Conservation (phyloP, 2,888 invertebrate species). For the Muschampia staudingeri region DNA sequence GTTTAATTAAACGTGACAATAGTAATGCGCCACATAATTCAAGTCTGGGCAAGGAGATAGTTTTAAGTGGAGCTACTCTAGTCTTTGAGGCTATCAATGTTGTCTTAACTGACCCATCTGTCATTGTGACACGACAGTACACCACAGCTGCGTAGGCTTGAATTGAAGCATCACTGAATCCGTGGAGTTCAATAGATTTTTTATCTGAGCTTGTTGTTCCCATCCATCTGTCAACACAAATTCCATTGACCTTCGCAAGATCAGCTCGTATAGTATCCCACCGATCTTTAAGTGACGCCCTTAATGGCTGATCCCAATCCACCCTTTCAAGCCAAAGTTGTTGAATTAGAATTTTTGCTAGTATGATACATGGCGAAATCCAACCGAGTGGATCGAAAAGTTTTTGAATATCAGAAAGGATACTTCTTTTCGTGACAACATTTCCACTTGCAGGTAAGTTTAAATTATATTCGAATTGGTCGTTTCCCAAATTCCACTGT, state of each 20-base stretch:
- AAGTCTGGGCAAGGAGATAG: neutral
- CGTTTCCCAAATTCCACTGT: neutral
- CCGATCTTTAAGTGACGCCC: neutral
- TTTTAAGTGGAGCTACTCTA: neutral
- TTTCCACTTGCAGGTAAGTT: slow-evolving; percentile 5
- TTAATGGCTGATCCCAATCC: neutral
- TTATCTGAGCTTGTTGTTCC: neutral
- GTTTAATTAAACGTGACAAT: neutral
- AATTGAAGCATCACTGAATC: neutral
- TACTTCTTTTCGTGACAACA: neutral
- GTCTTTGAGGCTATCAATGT: neutral
- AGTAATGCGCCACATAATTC: neutral
- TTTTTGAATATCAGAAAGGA: slow-evolving; percentile 5
- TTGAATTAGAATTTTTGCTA: neutral
- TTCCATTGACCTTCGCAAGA: neutral
- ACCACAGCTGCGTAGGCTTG: neutral
- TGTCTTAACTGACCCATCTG: neutral
- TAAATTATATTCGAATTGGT: slow-evolving; percentile 3
- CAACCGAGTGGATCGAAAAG: neutral
- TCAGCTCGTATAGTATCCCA: neutral
- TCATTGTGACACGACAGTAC: neutral
- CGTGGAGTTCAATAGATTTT: neutral
- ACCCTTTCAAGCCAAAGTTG: neutral
- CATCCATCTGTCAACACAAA: neutral
- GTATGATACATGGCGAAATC: neutral